Conservation (phyloP, 2,113 vertebrate species). For the Herpetotheres cachinnans region DNA sequence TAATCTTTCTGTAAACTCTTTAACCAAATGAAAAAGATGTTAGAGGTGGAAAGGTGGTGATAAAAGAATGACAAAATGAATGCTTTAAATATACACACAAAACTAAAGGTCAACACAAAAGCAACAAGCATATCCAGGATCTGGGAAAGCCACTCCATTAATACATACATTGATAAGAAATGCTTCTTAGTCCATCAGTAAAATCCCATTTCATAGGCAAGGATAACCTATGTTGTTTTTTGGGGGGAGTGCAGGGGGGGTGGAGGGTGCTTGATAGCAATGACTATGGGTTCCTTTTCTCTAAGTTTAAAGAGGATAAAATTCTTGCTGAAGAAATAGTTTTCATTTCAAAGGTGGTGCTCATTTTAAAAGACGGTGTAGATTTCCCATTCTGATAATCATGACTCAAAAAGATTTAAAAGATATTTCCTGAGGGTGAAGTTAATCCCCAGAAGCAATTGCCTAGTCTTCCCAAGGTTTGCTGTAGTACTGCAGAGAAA, state of each 20-base stretch:
- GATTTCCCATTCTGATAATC: not conserved
- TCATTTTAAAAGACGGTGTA: not conserved
- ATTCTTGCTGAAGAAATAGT: not conserved
- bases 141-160: not conserved
- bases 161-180: not conserved
- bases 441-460: not conserved
- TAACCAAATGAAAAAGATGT: not conserved
- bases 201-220: not conserved
- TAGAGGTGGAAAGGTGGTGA: not conserved
- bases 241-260: too few relatives aligned
- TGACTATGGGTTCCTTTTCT: not conserved
- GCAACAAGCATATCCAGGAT: not conserved
- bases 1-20: not conserved
- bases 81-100: not conserved
- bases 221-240: not conserved
- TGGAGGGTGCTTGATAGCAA: not conserved
- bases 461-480: not conserved
- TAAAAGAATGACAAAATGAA: not conserved
- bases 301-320: not conserved
- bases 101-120: not conserved
- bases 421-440: not conserved
- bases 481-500: not conserved
- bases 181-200: not conserved
- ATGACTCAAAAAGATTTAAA: not conserved
- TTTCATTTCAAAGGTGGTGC: not conserved